Base-by-base conservation (phyloP, 2,113 vertebrate species). In the Conger conger region DNA sequence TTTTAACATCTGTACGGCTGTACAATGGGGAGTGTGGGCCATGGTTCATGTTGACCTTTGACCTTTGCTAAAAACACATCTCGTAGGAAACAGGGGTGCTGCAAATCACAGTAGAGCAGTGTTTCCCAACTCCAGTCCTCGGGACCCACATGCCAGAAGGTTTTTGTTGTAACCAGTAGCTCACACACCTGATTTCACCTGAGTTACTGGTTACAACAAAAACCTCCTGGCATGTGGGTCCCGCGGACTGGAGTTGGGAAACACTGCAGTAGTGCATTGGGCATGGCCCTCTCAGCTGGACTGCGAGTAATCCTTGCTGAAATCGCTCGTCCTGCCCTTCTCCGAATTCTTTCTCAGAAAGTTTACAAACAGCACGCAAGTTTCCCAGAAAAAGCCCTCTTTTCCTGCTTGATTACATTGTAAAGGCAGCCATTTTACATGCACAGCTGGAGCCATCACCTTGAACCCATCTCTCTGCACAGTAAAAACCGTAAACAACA, bases 1-100 rank as follows among this genome's bases (percentile, higher is more conserved):
- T 68, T 0, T n/a, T 60, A 91, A 91, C 91, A 91, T 87, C 88
- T 91, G 91, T 84, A 73, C 27, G 79, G 57, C 86, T 89, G 86
- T 27, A 38, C 80, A 86, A 37, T 88, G 79, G 83, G 85, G 87
- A 83, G 57, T 83, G 23, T 87, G 83, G 84, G 73, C 81, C 37
- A 8, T 20, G 50, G n/a, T n/a, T n/a, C 17, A 79, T 86, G 86
- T 84, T 35, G 81, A 89, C 84, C 84, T 81, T 81, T 88, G 87
- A n/a, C n/a, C 85, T 88, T 88, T n/a, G n/a, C n/a, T n/a, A n/a
- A n/a, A 91, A 91, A 76, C 81, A 84, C 35, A 63, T 63, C 87
- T 91, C 83, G 76, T 36, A 36, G 80, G 68, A 23, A 60, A 37
- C 5, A 77, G 84, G 86, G 85, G 86, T 87, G 88, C 79, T 87